These are phyloP conservation scores for Plutomurus gul DNA, from an alignment of 1,140 invertebrate species.

Conservation along the genomic window DNA sequence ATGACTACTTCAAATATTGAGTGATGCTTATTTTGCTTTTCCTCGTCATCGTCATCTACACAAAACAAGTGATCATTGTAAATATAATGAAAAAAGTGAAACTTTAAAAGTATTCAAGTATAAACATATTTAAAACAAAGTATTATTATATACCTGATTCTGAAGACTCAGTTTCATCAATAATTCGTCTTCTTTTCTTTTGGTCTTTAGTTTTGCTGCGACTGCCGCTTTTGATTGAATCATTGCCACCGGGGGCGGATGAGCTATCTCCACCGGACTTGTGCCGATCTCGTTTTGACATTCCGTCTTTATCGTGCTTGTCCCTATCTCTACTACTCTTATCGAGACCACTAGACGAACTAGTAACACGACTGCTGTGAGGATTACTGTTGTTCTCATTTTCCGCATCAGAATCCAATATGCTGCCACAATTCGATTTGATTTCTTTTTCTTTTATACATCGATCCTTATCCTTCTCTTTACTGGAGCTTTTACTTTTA, in stretches of 20 bases:
- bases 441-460: constrained; percentile 56
- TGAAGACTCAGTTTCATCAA: constrained; percentile 48
- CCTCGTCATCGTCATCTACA: constrained; percentile 71
- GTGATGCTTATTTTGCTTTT: constrained; percentile 70
- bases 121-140: background rate
- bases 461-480: constrained; percentile 45
- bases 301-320: constrained; percentile 51
- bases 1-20: constrained; percentile 91
- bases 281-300: constrained; percentile 43
- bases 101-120: no score
- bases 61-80: background rate
- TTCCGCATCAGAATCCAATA: constrained; percentile 52
- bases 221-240: constrained; percentile 57
- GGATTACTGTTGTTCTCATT: constrained; percentile 31
- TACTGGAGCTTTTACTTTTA: constrained; percentile 48
- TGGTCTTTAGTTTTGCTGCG: constrained; percentile 61
- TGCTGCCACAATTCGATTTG: constrained; percentile 54
- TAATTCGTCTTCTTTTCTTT: constrained; percentile 40
- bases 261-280: constrained; percentile 42
- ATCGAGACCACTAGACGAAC: constrained; percentile 42
- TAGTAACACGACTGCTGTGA: no score
- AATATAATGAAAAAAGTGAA: background rate
- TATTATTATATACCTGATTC: constrained; percentile 22
- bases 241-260: constrained; percentile 44
- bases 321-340: constrained; percentile 34